Conservation (phyloP, 2,113 vertebrate species). For the Physeter macrocephalus region DNA sequence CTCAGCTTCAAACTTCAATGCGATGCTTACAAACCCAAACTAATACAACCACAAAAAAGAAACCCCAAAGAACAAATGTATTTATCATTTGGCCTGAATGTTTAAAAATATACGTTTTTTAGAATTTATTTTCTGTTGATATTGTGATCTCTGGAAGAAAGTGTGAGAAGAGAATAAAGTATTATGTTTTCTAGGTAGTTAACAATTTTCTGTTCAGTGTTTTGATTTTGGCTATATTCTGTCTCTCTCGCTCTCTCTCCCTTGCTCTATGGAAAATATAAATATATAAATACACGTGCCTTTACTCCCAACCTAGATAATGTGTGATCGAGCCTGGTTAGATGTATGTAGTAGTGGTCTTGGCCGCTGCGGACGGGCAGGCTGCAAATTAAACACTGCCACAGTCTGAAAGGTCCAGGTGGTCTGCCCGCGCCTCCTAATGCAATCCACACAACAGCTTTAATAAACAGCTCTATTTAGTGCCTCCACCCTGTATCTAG, state of each 20-base stretch:
- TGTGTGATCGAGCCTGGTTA: constrained; percentile 79
- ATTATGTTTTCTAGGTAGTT: constrained; percentile 61
- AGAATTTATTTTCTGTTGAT: constrained; percentile 60
- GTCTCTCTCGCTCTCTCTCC: neutral
- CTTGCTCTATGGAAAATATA: constrained; percentile 37
- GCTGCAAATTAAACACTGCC: constrained; percentile 87
- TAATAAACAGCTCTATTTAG: constrained; percentile 92
- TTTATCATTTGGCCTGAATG: constrained; percentile 67
- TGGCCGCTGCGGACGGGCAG: constrained; percentile 81
- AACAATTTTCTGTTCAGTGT: constrained; percentile 70
- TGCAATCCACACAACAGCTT: constrained; percentile 87
- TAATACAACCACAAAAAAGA: neutral
- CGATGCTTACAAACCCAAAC: constrained; percentile 57
- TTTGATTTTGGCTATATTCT: constrained; percentile 71
- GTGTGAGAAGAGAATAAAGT: constrained; percentile 72
- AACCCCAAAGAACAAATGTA: neutral
- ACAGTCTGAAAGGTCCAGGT: constrained; percentile 88
- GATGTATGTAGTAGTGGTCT: constrained; percentile 78
- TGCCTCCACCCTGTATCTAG: constrained; percentile 84
- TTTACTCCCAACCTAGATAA: constrained; percentile 77
- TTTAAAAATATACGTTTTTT: constrained; percentile 65
- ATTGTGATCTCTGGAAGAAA: constrained; percentile 68
- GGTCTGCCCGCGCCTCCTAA: constrained; percentile 85
- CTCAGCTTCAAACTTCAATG: constrained; percentile 76
- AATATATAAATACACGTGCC: constrained; percentile 56